Base-by-base conservation (phyloP, 2,113 vertebrate species). In the Centropus unirufus region DNA sequence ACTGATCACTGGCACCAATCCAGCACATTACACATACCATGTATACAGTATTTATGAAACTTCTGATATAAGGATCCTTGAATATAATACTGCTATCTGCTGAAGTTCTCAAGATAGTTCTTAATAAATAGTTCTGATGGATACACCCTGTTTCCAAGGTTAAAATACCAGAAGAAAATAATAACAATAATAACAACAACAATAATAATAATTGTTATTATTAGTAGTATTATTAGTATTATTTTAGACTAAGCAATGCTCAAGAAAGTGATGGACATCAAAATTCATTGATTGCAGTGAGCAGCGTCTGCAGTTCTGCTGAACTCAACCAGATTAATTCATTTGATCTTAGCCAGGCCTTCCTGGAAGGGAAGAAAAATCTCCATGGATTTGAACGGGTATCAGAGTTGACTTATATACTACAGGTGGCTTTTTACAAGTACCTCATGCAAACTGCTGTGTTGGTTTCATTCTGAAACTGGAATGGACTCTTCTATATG, bases 11-110 rank as follows among this genome's bases (percentile, higher is more conserved):
- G 82, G 82, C 46, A 24, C 68, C 66, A 52, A 32, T 11, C 7
- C 82, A 94, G 82, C 86, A 82, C 74, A 58, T 67, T 72, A n/a
- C 49, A 77, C 40, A 42, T 62, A 55, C 54, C 32, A 47, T 36
- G 49, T 34, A 89, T 94, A 17, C 49, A 97, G 34, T 89, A 88
- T 87, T 94, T 89, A 92, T 87, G 66, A 62, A 91, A 66, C 52
- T 87, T 75, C 55, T 64, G 23, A 68, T 80, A 73, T 34, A 78
- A 91, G 58, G 9, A 89, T 69, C 40, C 36, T 58, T 83, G 57
- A 85, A 57, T 69, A 40, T 75, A 76, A 13, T 86, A 70, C 55
- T 69, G 68, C 40, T 76, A 4, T 39, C 36, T 67, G n/a, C 40
- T 87, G 6, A 59, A 61, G 58, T 51, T 73, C 67, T 57, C 44